Base-by-base conservation (phyloP, 2,888 invertebrate genomes). In the Lordiphosa fenestrarum region DNA sequence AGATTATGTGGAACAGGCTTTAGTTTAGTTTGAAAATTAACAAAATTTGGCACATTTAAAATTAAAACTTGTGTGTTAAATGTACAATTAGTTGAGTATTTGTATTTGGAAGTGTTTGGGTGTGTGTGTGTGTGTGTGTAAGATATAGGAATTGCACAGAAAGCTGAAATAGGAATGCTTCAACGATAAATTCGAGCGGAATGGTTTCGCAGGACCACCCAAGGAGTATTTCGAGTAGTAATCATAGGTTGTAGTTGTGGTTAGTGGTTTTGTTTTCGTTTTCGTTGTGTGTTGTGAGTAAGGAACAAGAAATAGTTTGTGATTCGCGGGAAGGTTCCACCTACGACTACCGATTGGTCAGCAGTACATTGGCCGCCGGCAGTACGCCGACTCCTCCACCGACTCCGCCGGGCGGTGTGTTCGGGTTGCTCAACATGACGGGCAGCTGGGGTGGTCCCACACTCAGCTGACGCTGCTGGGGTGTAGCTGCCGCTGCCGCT, bases 351-450 rank as follows among this genome's bases (percentile, higher is more conserved):
- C 89, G 88, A 73, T 89, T 89, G 36, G 89, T 75, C 5, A 89
- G 77, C 55, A 89, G 73, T 30, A 87, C 89, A 69, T 88, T 89
- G 19, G 89, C 88, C 0, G 89, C 87, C 6, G 89, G 88, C 61
- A 89, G 59, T 3, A 86, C 66, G 10, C 44, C 44, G 13, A 30
- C 44, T 10, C 30, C 33, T 13, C 83, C 78, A n/a, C n/a, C n/a
- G 2, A 25, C 44, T 9, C 13, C 30, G 12, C 83, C 78, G 3
- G 81, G 71, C 21, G 81, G 66, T 7, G 81, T 67, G 10, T 82
- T 64, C 15, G 87, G 75, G 1, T 81, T 75, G 51, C 73, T 82
- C 23, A 82, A 71, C 57, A 70, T 68, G 39, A 68, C 62, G 37
- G 71, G 63, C 44, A 84, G 55, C 4, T 57, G 55, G 1, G 70